Evolutionary conservation across 2,113 vertebrate species (phyloP), one percentile per base, ranked within the genome.

Genomic region (Gopherus flavomarginatus): DNA sequence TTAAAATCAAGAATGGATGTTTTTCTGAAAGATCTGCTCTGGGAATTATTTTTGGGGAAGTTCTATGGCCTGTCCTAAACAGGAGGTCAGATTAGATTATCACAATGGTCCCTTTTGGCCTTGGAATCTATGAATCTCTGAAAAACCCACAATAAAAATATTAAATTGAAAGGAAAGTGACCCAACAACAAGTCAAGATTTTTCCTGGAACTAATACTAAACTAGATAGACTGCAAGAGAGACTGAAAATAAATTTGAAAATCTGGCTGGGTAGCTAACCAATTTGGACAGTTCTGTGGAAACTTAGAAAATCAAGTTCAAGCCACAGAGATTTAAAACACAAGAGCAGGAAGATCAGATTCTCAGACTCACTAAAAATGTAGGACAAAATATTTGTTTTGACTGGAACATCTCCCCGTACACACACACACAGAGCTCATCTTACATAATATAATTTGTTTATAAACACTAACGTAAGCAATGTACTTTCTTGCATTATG

Each of bases 181-280:
- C 54, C 57, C 52, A 90, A 80, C 26, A 91, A 47, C 90, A 54
- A 85, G 75, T 96, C 47, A 92, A 85, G 35, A 81, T 84, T 92
- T 96, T 96, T 97, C 84, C 95, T 95, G 94, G 93, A 97, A 94
- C 82, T 69, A 77, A 93, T 94, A 95, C 94, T 72, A 88, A 85
- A 88, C 83, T 89, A 97, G 62, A 90, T 83, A 93, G 53, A 85
- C 42, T 94, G 42, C 42, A 97, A 94, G 47, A 90, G 81, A 97
- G 88, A 89, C 19, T 94, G 69, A 79, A 97, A 98, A 85, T 59
- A 90, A 90, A 89, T 80, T 79, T 86, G 78, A 69, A 93, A 93
- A 87, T 56, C 57, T 13, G 29, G 16, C 85, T 94, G 22, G 52
- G 94, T 69, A 84, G 52, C 90, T 93, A 89, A 96, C 29, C 54